Base-by-base conservation (phyloP, 2,113 vertebrate species). In the Apaloderma vittatum region DNA sequence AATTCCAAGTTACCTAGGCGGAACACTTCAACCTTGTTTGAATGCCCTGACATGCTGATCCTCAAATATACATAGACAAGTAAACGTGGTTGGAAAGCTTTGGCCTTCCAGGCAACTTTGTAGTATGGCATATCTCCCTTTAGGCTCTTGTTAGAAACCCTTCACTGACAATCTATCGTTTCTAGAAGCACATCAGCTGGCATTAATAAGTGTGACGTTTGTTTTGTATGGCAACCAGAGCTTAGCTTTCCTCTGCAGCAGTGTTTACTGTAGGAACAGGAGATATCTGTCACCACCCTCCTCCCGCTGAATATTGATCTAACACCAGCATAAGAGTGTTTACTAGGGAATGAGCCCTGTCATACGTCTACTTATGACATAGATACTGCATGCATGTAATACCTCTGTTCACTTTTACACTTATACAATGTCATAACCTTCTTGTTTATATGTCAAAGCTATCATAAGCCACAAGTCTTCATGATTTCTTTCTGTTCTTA, bases 381-480 rank as follows among this genome's bases (percentile, higher is more conserved):
- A 81, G 57, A 27, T 57, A 76, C 21, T n/a, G 14, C 4, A 8
- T 22, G 30, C 67, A 70, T 12, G 2, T 18, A 72, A 49, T 24
- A 65, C n/a, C 16, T 92, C 68, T 48, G 48, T 48, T 77, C 43
- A 73, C 73, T 2, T 7, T 52, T 89, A 37, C 18, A 68, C 26
- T 95, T 57, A 43, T 52, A 21, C 80, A 71, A 22, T 49, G 65
- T 84, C 72, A 84, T 34, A 80, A 55, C 27, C 14, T n/a, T 57
- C 37, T 84, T 93, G 83, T 40, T 90, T 83, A 86, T 76, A 88
- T 57, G 29, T 24, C 76, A 92, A 92, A 93, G 51, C 29, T 71
- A 84, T 36, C 51, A 57, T 45, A 90, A 71, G 34, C 24, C 46
- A 75, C 61, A 81, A 11, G 37, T 24, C 4, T 18, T 54, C 62